Evolutionary conservation across 2,113 vertebrate species (phyloP).

Genomic region (Takifugu flavidus): DNA sequence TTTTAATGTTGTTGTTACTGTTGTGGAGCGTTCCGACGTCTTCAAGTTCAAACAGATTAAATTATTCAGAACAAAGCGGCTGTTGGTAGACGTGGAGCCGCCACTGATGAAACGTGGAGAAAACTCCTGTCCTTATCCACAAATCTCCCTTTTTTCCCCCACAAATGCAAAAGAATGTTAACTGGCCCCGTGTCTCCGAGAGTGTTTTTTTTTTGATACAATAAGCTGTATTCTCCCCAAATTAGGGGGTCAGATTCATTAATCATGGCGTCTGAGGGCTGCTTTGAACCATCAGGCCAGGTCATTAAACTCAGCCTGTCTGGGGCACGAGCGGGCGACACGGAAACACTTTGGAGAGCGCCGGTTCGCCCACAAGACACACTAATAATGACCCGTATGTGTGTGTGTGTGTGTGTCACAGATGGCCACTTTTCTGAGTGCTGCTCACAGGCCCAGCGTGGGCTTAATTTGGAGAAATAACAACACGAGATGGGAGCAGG

Average conservation of each 20-base stretch:
- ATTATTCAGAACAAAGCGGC: constrained; percentile 62
- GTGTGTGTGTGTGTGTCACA: constrained; percentile 28
- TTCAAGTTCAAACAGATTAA: constrained; percentile 58
- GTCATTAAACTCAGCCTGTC: constrained; percentile 73
- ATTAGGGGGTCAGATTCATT: constrained; percentile 77
- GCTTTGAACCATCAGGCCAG: constrained; percentile 78
- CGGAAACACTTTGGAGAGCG: constrained; percentile 74
- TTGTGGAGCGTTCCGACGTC: constrained; percentile 48
- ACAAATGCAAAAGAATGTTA: constrained; percentile 72
- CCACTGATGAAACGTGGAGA: constrained; percentile 64
- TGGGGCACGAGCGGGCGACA: constrained; percentile 69
- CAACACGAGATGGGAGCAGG: constrained; percentile 59
- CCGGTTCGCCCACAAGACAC: constrained; percentile 69
- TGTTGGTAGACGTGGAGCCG: constrained; percentile 50
- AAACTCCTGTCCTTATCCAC: constrained; percentile 69
- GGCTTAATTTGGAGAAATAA: constrained; percentile 74
- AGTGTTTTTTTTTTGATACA: constrained; percentile 61
- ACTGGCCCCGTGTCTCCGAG: constrained; percentile 61
- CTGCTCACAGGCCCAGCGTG: constrained; percentile 47
- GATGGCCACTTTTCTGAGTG: constrained; percentile 38
- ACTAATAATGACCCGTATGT: constrained; percentile 64
- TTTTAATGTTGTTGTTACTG: constrained; percentile 45
- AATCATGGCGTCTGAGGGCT: constrained; percentile 71
- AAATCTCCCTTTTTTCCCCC: constrained; percentile 48
- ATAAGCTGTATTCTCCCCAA: constrained; percentile 75